These are phyloP conservation scores for Brachyrhaphis roseni DNA, from an alignment of 2,797 vertebrate genomes.

Conservation along the genomic window DNA sequence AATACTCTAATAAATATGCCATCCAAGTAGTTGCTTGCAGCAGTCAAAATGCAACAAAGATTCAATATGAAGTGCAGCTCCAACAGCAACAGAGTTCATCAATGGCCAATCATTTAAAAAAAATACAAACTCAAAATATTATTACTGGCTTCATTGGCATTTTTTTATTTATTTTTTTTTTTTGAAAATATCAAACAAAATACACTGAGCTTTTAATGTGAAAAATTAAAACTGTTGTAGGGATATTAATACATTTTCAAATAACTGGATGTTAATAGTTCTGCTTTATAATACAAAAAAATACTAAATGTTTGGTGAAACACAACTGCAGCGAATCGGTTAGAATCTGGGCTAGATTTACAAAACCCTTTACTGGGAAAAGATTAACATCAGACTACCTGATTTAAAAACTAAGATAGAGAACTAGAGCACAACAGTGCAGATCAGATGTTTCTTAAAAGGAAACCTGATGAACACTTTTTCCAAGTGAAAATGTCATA, in stretches of 20 bases:
- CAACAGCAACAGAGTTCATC: too few species aligned
- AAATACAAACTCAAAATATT: too few species aligned
- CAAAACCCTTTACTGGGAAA: not conserved
- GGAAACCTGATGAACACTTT: not conserved
- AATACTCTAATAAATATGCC: not conserved
- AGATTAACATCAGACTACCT: not conserved
- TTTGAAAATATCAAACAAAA: not conserved
- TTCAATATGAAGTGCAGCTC: too few species aligned
- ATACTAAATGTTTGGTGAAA: not conserved
- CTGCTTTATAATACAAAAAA: not conserved
- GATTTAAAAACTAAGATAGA: not conserved
- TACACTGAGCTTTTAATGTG: not conserved
- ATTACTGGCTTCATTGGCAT: too few species aligned
- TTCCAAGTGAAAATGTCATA: not conserved
- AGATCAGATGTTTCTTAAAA: not conserved
- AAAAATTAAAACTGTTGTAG: not conserved
- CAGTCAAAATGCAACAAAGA: too few species aligned
- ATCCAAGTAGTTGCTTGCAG: too few species aligned
- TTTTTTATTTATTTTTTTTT: too few species aligned
- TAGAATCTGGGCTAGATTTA: not conserved
- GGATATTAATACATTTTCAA: not conserved
- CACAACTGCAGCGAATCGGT: not conserved
- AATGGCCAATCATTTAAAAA: too few species aligned
- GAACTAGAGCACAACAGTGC: not conserved
- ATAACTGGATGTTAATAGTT: not conserved